Conservation (phyloP, 2,113 vertebrate genomes). For the Eidolon helvum region DNA sequence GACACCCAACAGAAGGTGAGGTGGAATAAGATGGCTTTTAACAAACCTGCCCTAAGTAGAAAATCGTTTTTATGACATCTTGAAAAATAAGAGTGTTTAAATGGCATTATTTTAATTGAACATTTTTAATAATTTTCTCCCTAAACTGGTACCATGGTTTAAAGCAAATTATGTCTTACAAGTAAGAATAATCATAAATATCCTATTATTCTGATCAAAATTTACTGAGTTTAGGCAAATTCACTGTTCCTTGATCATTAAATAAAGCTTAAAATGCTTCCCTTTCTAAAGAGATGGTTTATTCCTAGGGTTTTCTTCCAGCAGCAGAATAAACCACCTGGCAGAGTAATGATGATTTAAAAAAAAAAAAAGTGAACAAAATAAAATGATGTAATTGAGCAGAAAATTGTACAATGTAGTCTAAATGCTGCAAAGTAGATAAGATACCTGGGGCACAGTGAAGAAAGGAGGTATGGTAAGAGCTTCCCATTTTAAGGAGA, state of each 20-base stretch:
- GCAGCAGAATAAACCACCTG: background rate
- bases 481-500: background rate
- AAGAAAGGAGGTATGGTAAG: background rate
- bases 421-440: background rate
- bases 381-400: background rate
- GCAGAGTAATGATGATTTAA: background rate
- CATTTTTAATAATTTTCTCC: background rate
- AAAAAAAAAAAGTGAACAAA: background rate
- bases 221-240: background rate
- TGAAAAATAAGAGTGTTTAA: background rate
- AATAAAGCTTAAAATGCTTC: background rate
- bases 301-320: background rate
- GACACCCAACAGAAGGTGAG: background rate
- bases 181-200: slow-evolving; percentile 8
- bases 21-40: background rate
- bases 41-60: background rate
- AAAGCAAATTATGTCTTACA: slow-evolving; percentile 22
- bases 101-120: background rate
- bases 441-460: background rate
- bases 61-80: background rate
- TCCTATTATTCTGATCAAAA: background rate
- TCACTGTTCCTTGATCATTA: background rate
- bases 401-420: background rate
- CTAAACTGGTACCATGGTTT: background rate
- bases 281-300: background rate